phyloP scores from a whole-genome alignment of 1,140 invertebrate genomes.

The Drosophila dunni region DNA sequence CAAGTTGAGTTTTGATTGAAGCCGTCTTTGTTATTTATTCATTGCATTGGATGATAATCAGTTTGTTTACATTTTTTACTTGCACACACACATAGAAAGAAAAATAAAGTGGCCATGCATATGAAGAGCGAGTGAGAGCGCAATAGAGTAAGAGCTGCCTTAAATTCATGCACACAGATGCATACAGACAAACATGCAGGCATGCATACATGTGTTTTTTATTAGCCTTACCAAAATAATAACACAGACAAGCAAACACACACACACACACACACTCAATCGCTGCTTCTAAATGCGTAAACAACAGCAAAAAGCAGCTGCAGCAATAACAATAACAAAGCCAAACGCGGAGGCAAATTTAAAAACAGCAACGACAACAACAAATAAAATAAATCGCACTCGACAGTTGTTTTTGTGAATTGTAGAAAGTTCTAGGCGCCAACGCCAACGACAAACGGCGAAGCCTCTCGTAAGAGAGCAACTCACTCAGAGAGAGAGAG shows the following conservation, averaged over 20 bases:
- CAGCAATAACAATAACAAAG: constrained; percentile 74
- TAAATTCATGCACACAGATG: constrained; percentile 9
- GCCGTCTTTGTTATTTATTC: constrained; percentile 78
- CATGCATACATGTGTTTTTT: constrained; percentile 52
- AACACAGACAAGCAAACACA: constrained; percentile 71
- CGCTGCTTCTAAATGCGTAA: constrained; percentile 64
- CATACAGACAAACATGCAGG: constrained; percentile 3
- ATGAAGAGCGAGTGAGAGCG: neutral
- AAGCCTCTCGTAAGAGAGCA: constrained; percentile 1
- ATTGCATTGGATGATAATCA: constrained; percentile 84
- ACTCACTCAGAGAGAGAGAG: constrained; percentile 13
- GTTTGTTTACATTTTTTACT: constrained; percentile 84
- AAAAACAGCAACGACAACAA: constrained; percentile 30
- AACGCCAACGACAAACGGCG: constrained; percentile 9
- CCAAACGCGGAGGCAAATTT: constrained; percentile 20
- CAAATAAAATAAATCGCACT: constrained; percentile 18
- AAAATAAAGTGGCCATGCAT: constrained; percentile 31
- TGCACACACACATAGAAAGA: constrained; percentile 49
- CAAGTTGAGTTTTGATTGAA: constrained; percentile 6
- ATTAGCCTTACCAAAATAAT: constrained; percentile 81
- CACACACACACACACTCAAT: neutral
- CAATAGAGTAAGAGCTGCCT: constrained; percentile 4
- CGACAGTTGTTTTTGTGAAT: constrained; percentile 47
- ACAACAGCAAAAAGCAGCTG: constrained; percentile 70
- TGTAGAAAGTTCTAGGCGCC: constrained; percentile 56